Evolutionary conservation across 2,888 invertebrate genomes (phyloP), one percentile per base, ranked within the genome.

Genomic region (Lobophora halterata): DNA sequence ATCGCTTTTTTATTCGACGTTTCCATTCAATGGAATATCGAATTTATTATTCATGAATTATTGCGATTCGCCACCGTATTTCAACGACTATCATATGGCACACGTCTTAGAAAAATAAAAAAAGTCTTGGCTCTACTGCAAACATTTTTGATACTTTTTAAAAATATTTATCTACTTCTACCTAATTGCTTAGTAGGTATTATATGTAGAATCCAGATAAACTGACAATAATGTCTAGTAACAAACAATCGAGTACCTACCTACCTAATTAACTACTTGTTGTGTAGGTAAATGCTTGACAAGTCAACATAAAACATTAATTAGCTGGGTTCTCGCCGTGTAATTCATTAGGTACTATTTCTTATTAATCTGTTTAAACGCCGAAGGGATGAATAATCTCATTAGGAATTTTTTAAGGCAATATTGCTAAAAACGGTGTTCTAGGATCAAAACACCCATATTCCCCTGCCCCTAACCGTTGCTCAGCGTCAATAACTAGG

Each of bases 21-120:
- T 75, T 79, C 77, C 63, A 80, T 81, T 79, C 61, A 75, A 80
- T 74, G 71, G 75, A 80, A 81, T 82, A 82, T 79, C 70, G 79
- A 81, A 79, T 81, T 79, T 76, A 82, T 86, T 81, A 85, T 86
- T 83, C 85, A 79, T 80, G 78, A 79, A 75, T n/a, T 65, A 68
- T 74, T 76, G 66, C 77, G 81, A 87, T 86, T 87, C 80, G 85
- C 85, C 81, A 85, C 82, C 72, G 85, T 78, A 78, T 73, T 80
- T 80, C 78, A 78, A 61, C 10, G 31, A 12, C 34, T 34, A 65
- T 53, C 54, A 65, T 68, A n/a, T 65, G 63, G 70, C 71, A 65
- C 73, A 73, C 77, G 73, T 78, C 76, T 80, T 74, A 65, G 57
- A 20, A 65, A 69, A 61, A 57, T 49, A 32, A 36, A 20, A 29